phyloP scores from a whole-genome alignment of 1,140 invertebrate genomes.

The Drosophila watanabei region DNA sequence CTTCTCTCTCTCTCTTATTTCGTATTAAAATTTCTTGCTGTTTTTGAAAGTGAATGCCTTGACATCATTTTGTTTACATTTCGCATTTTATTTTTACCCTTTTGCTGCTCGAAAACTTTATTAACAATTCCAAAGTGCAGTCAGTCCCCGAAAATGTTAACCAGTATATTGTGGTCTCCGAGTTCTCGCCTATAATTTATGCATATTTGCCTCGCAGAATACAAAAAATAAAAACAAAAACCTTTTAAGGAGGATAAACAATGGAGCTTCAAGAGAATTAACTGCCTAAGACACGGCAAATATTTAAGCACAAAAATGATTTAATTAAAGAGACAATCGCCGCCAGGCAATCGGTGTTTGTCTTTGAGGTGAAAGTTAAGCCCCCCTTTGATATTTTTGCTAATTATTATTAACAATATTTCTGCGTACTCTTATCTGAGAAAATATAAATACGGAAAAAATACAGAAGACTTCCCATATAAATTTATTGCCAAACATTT shows the following conservation, averaged over 20 bases:
- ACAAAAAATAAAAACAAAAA: constrained; percentile 9
- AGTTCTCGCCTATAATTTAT: constrained; percentile 47
- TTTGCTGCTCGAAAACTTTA: constrained; percentile 22
- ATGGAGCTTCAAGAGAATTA: constrained; percentile 36
- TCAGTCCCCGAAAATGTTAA: not conserved
- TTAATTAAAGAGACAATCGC: constrained; percentile 55
- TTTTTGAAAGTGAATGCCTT: constrained; percentile 80
- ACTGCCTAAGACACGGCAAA: constrained; percentile 50
- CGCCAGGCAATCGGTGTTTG: constrained; percentile 20
- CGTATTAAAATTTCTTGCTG: constrained; percentile 50
- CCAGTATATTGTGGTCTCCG: not conserved
- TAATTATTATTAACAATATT: constrained; percentile 64
- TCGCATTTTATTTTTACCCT: constrained; percentile 24
- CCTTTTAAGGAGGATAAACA: constrained; percentile 44
- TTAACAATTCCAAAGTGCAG: constrained; percentile 39
- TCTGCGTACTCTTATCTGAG: constrained; percentile 42
- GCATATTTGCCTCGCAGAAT: constrained; percentile 26
- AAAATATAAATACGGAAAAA: not conserved
- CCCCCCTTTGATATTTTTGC: constrained; percentile 31
- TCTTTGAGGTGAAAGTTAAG: constrained; percentile 57
- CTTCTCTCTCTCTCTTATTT: constrained; percentile 32
- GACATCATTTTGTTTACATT: constrained; percentile 65
- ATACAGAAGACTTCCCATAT: constrained; percentile 57
- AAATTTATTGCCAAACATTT: constrained; percentile 66
- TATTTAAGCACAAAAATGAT: constrained; percentile 68